Evolutionary conservation across 2,888 invertebrate species (phyloP).

Genomic region (Lithophane ornitopus): DNA sequence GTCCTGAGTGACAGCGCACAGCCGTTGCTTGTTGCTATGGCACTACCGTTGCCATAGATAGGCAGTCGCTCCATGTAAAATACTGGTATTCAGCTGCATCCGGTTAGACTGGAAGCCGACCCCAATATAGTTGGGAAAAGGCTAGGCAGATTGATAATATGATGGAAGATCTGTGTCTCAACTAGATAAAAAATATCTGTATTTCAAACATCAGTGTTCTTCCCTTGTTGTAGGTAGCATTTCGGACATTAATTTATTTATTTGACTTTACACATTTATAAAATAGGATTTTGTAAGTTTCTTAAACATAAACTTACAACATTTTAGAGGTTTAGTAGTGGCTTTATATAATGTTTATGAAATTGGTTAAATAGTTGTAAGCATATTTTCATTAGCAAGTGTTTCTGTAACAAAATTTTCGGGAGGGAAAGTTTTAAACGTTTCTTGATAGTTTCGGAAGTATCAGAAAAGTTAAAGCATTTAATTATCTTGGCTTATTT

Average conservation of each 20-base stretch:
- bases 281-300: background rate
- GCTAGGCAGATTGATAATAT: too few species aligned
- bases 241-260: background rate
- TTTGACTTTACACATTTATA: too few species aligned
- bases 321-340: background rate
- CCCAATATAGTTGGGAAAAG: too few species aligned
- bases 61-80: too few species aligned
- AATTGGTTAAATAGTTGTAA: background rate
- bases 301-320: background rate
- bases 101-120: too few species aligned
- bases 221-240: background rate
- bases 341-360: background rate
- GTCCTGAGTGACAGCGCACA: too few species aligned
- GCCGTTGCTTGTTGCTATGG: too few species aligned
- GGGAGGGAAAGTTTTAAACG: background rate
- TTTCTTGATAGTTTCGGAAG: slow-evolving; percentile 24
- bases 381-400: slow-evolving; percentile 19
- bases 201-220: too few species aligned
- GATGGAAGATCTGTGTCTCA: background rate
- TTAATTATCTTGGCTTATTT: background rate
- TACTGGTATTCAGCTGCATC: too few species aligned
- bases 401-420: slow-evolving; percentile 1
- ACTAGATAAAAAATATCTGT: too few species aligned
- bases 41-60: too few species aligned
- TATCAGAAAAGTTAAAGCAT: slow-evolving; percentile 6